Evolutionary conservation across 2,888 invertebrate genomes (phyloP).

Genomic region (Danaus chrysippus): DNA sequence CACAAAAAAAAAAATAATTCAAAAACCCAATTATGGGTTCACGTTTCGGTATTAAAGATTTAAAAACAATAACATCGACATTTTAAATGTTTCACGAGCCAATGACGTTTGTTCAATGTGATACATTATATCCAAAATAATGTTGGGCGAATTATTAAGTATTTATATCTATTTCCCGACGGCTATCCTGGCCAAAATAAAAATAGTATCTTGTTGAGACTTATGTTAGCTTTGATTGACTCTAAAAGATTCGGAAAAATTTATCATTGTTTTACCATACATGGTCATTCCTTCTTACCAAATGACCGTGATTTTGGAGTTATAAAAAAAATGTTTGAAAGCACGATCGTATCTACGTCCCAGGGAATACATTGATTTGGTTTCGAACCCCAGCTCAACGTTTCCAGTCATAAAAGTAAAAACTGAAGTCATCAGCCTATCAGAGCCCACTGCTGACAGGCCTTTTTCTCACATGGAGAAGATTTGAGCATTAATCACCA

Average conservation of each 20-base stretch:
- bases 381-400: slow-evolving; percentile 35
- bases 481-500: too few relatives aligned
- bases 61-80: slow-evolving; percentile 17
- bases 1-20: too few relatives aligned
- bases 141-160: slow-evolving; percentile 9
- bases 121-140: slow-evolving; percentile 17
- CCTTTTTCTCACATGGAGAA: too few relatives aligned
- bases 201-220: slow-evolving; percentile 31
- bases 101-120: slow-evolving; percentile 19
- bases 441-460: too few relatives aligned
- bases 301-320: slow-evolving; percentile 27
- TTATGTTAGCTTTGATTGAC: slow-evolving; percentile 31
- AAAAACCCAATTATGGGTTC: slow-evolving; percentile 21
- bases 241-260: slow-evolving; percentile 28
- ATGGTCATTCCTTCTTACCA: slow-evolving; percentile 27
- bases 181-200: slow-evolving; percentile 22
- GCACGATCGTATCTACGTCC: slow-evolving; percentile 29
- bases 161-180: slow-evolving; percentile 18
- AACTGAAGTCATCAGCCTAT: too few relatives aligned
- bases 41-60: slow-evolving; percentile 20
- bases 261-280: slow-evolving; percentile 28
- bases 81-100: slow-evolving; percentile 22
- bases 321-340: slow-evolving; percentile 31
- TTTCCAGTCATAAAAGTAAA: slow-evolving; percentile 30
- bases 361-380: slow-evolving; percentile 30